Base-by-base conservation (phyloP, 2,113 vertebrate species). In the Meleagris gallopavo region DNA sequence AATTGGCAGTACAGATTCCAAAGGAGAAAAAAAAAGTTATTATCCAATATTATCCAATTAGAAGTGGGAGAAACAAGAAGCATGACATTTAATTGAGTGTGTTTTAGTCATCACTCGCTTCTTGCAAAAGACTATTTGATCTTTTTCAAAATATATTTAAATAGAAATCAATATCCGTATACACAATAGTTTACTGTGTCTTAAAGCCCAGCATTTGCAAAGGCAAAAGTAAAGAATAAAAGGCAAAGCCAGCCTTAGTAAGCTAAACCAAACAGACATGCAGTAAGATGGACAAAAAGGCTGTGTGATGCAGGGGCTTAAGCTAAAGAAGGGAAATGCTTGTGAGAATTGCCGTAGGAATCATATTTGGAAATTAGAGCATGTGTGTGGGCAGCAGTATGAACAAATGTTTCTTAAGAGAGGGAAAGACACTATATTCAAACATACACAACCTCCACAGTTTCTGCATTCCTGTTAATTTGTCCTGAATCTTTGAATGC, bases 41-140 rank as follows among this genome's bases (percentile, higher is more conserved):
- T 45, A 18, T 45, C 16, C 43, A 45, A 18, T 41, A 15, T 41
- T 41, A 41, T 71, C 27, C 70, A 58, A 6, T 30, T 48, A 81
- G 12, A 81, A 81, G 14, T 2, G 2, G 90, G 10, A 57, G 21
- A 86, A 92, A 83, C 55, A 52, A 69, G 13, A 83, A 57, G 70
- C 20, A 9, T 64, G 30, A 30, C 20, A 48, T 77, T 73, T 48
- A 80, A 50, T 52, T 77, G 5, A 54, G 9, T 19, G 7, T 38
- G 27, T 21, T 90, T 69, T 73, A 5, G 22, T 80, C 12, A 54
- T 46, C 43, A 36, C 5, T 75, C 61, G 1, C 19, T 83, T 75
- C 30, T 61, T 0, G 1, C 11, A 66, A 66, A 70, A 48, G 3
- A n/a, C 7, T 0, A 1, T 57, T 73, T 24, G 5, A 14, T 18